These are phyloP conservation scores for Lysandra coridon DNA, from an alignment of 2,888 invertebrate genomes.

Conservation along the genomic window DNA sequence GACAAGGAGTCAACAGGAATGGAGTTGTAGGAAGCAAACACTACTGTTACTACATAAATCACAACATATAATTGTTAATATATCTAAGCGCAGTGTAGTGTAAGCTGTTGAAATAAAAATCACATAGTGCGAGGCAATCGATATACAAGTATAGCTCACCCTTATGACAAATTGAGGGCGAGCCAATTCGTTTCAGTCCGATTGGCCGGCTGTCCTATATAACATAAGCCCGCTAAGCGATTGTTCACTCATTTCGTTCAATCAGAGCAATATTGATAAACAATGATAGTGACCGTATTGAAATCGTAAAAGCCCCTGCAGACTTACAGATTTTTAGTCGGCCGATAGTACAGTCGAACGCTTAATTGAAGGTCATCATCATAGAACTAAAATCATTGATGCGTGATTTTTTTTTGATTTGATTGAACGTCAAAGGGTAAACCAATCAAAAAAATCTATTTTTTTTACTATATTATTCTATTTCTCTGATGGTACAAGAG, in stretches of 20 bases:
- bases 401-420: too few species aligned
- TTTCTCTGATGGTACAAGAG: too few species aligned
- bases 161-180: conserved; percentile 69
- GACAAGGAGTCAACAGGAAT: too few species aligned
- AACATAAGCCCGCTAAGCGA: conserved; percentile 58
- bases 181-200: conserved; percentile 79
- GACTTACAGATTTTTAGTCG: too few species aligned
- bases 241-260: conserved; percentile 29
- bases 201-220: conserved; percentile 62
- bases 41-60: too few species aligned
- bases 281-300: conserved; percentile 1
- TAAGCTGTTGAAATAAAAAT: background rate
- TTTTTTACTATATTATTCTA: too few species aligned
- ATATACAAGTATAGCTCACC: conserved; percentile 28
- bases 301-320: background rate
- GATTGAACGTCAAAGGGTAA: too few species aligned
- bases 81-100: conserved; percentile 1
- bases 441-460: too few species aligned
- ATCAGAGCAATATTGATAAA: conserved; percentile 14
- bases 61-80: background rate
- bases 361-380: too few species aligned
- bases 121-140: conserved; percentile 17
- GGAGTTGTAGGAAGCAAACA: too few species aligned
- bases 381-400: too few species aligned
- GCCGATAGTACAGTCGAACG: too few species aligned